A percentile compares a stretch with the other conserved stretches of the same genome.
phyloP scores from a whole-genome alignment of 1,140 invertebrate species.

The Caenorhabditis elegans region DNA sequence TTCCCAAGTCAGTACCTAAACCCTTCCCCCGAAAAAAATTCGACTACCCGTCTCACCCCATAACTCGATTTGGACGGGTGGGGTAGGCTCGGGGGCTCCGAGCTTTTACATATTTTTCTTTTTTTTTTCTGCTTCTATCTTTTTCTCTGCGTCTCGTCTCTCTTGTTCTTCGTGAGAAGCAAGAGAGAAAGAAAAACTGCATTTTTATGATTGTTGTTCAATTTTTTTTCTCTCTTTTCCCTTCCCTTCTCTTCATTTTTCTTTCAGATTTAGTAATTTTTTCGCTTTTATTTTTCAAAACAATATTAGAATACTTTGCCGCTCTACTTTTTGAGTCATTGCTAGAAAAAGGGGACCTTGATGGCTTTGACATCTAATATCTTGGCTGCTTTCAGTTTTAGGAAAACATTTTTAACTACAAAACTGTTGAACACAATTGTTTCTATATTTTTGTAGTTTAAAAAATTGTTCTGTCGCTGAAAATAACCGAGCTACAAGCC shows the following conservation, averaged over 20 bases:
- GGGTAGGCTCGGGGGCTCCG: neutral
- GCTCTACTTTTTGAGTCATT: too few species aligned
- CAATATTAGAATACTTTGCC: too few species aligned
- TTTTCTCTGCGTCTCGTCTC: neutral
- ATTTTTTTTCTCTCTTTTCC: neutral
- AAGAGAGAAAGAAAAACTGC: neutral
- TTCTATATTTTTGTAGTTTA: too few species aligned
- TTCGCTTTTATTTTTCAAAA: too few species aligned
- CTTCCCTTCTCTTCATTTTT: neutral
- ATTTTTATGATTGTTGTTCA: conserved; percentile 35
- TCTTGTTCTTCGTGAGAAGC: neutral
- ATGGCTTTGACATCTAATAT: too few species aligned
- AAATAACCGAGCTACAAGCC: too few species aligned
- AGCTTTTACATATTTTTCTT: neutral
- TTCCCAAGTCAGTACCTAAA: neutral
- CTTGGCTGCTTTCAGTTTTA: too few species aligned
- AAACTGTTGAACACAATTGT: too few species aligned
- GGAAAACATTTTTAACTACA: too few species aligned
- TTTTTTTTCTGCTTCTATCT: neutral
- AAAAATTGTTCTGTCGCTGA: too few species aligned
- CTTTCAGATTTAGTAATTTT: neutral
- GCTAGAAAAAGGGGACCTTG: too few species aligned
- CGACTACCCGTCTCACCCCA: conserved; percentile 9
- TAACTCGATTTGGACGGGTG: conserved; percentile 27
- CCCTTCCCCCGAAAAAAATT: neutral